Evolutionary conservation across 2,113 vertebrate species (phyloP), one percentile per base, ranked within the genome.

Genomic region (Salvator merianae): DNA sequence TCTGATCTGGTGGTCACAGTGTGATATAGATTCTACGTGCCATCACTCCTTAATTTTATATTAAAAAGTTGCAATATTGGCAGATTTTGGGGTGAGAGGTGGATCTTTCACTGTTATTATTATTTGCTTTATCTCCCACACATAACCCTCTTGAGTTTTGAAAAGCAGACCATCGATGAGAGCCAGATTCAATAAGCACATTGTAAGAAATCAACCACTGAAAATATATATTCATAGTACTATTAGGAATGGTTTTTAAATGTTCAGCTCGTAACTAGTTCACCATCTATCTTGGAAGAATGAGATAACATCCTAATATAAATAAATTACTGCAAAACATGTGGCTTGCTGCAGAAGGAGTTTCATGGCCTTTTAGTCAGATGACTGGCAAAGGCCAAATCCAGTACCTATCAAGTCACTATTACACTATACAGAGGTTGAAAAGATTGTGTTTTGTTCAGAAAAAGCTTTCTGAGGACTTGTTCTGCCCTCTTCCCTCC

Each of bases 301-400:
- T 26, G n/a, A 34, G 53, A 81, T 76, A 84, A 82, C 80, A 81
- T 40, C 81, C 73, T 40, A 22, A n/a, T n/a, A n/a, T n/a, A n/a
- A n/a, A n/a, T n/a, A n/a, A 88, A 59, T 26, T 47, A 7, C 14
- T 84, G 73, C 47, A 84, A 63, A 5, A 88, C 73, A 86, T 7
- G 74, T 91, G 50, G 32, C 84, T 50, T 87, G 62, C 12, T 81
- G 34, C 32, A 77, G 59, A 89, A 74, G 32, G 30, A 84, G 36
- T 73, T 87, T 30, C 38, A 40, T 65, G 32, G 74, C 77, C 88
- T 50, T 34, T 1, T 87, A 63, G 40, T 36, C 80, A 93, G 80
- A 88, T 71, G 71, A 87, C n/a, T 24, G 40, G 34, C 40, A 69
- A 87, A 38, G n/a, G n/a, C n/a, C n/a, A n/a, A n/a, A n/a, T n/a